Percentiles rank a stretch among this genome's conserved stretches.
Conservation (phyloP, 2,888 invertebrate genomes). For the Scaeva pyrastri region DNA sequence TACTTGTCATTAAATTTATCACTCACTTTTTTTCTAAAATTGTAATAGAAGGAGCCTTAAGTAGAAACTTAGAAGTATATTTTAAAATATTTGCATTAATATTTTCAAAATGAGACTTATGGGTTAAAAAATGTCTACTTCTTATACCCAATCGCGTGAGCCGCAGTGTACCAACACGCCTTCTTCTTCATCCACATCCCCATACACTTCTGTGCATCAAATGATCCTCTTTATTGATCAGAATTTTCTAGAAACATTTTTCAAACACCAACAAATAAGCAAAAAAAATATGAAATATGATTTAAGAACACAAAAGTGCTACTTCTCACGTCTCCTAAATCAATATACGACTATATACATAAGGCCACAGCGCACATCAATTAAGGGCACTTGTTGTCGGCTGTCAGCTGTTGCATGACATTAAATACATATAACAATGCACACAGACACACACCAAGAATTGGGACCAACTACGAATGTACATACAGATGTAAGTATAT, state of each 20-base stretch:
- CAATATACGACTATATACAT: too few relatives aligned
- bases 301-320: conserved; percentile 40
- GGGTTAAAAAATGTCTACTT: too few relatives aligned
- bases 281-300: neutral
- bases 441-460: neutral
- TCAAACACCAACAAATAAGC: neutral
- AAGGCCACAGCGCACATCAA: neutral
- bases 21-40: too few relatives aligned
- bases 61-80: too few relatives aligned
- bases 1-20: too few relatives aligned
- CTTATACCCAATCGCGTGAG: neutral
- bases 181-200: neutral
- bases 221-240: conserved; percentile 30
- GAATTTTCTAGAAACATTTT: conserved; percentile 20
- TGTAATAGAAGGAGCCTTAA: too few relatives aligned
- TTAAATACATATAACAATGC: neutral
- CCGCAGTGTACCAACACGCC: neutral
- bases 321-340: conserved; percentile 38
- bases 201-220: too few relatives aligned
- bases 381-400: conserved; percentile 32
- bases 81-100: too few relatives aligned
- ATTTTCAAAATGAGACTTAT: too few relatives aligned
- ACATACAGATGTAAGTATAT: too few relatives aligned
- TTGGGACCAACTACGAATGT: neutral
- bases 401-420: conserved; percentile 13